Evolutionary conservation across 2,888 invertebrate genomes (phyloP).

Genomic region (Barypeithes pellucidus): DNA sequence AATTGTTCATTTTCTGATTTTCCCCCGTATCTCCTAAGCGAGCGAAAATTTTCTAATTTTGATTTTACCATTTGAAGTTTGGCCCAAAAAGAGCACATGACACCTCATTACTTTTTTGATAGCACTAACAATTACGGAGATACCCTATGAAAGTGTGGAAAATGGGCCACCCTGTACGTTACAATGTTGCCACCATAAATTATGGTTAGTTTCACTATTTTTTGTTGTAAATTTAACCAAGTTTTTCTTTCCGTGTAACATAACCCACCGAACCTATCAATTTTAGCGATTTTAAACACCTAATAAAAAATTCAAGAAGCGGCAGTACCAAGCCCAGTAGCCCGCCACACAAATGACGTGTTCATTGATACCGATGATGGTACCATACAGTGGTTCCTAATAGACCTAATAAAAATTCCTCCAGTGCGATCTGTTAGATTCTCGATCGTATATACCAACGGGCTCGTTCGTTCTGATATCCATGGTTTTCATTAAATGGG

Average conservation of each 20-base stretch:
- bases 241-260: neutral
- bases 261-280: conserved; percentile 16
- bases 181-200: too few species aligned
- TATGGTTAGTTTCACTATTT: too few species aligned
- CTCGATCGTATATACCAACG: conserved; percentile 29
- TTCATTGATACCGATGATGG: conserved; percentile 45
- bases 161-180: too few species aligned
- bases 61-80: too few species aligned
- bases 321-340: conserved; percentile 44
- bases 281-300: conserved; percentile 19
- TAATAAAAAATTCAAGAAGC: conserved; percentile 42
- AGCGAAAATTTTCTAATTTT: too few species aligned
- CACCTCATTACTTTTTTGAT: too few species aligned
- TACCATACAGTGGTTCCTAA: conserved; percentile 40
- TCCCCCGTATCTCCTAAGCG: too few species aligned
- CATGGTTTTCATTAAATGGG: conserved; percentile 43
- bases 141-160: too few species aligned
- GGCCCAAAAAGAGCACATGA: too few species aligned
- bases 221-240: too few species aligned
- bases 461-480: conserved; percentile 28
- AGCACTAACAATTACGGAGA: too few species aligned
- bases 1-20: too few species aligned
- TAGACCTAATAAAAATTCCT: conserved; percentile 48
- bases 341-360: conserved; percentile 40
- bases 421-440: conserved; percentile 40